Conservation (phyloP, 2,113 vertebrate genomes). For the Lepisosteus oculatus region DNA sequence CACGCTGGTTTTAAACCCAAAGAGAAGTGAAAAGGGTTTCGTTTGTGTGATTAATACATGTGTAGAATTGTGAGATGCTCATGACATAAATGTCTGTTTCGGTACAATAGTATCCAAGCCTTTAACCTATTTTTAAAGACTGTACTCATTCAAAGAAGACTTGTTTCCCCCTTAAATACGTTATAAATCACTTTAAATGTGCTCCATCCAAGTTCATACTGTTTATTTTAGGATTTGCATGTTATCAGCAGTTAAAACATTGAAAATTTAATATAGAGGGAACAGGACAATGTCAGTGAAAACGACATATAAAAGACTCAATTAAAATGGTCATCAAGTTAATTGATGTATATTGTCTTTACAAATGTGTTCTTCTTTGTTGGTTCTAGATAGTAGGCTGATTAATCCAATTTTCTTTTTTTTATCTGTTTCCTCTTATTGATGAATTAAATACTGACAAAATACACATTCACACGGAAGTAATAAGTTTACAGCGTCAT, state of each 20-base stretch:
- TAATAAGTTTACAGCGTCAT: background rate
- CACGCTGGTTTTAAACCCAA: too few relatives aligned
- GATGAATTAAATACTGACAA: background rate
- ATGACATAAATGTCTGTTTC: too few relatives aligned
- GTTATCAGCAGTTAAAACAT: slow-evolving; percentile 10
- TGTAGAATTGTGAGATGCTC: too few relatives aligned
- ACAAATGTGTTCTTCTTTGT: background rate
- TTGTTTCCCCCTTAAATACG: too few relatives aligned
- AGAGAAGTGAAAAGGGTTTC: too few relatives aligned
- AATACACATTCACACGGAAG: background rate
- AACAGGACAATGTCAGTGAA: background rate
- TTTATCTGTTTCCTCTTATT: slow-evolving; percentile 4
- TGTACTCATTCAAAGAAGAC: too few relatives aligned
- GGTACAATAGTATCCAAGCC: too few relatives aligned
- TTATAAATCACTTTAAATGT: too few relatives aligned
- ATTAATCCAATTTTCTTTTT: slow-evolving; percentile 13
- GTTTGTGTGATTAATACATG: too few relatives aligned
- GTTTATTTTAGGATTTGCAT: background rate
- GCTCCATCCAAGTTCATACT: background rate
- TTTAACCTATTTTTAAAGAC: too few relatives aligned
- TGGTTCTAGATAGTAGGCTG: slow-evolving; percentile 3
- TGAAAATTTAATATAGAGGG: slow-evolving; percentile 9
- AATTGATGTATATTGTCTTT: slow-evolving; percentile 10
- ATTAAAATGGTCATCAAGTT: background rate
- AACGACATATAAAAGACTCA: slow-evolving; percentile 5